Base-by-base conservation (phyloP, 1,140 invertebrate species). In the Zelostemma sp. region DNA sequence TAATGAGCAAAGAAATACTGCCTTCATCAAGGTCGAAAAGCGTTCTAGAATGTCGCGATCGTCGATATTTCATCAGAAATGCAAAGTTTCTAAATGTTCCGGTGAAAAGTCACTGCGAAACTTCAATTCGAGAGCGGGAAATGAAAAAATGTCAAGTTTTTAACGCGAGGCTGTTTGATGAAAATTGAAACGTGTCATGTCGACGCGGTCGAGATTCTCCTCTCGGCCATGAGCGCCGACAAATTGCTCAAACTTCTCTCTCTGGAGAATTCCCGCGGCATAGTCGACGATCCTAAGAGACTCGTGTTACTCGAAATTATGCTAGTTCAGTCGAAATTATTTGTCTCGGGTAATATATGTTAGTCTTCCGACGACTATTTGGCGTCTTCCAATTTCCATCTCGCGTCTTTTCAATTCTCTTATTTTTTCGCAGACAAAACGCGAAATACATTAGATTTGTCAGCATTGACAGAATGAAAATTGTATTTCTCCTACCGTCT, bases 241-340 rank as follows among this genome's bases (percentile, higher is more conserved):
- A 38, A 58, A 62, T 62, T 68, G 51, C 21, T 28, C 38, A 51
- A 31, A 46, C 16, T 57, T 62, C 17, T 33, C 47, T 51, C 21
- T 28, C 11, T 25, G 12, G 38, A 50, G 45, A 62, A 58, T 54
- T 57, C 59, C 47, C 33, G 54, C 28, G 51, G 63, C 59, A 60
- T 60, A 17, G 49, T 56, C 55, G 41, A 45, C 60, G 38, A 63
- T 69, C 66, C 66, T 69, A 17, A 1, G 66, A 56, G 66, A 69
- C 66, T 51, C 60, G 53, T 69, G 60, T 64, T 64, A 57, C 60
- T 60, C 38, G 14, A 59, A 68, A 68, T 68, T 68, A 68, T 63
- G 48, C 59, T 56, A 61, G 56, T 68, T 63, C 47, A 50, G 50
- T 48, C 54, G 25, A 41, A 55, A 68, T 59, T 63, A 59, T 63